phyloP scores from a whole-genome alignment of 2,113 vertebrate genomes.

The Eptesicus fuscus region DNA sequence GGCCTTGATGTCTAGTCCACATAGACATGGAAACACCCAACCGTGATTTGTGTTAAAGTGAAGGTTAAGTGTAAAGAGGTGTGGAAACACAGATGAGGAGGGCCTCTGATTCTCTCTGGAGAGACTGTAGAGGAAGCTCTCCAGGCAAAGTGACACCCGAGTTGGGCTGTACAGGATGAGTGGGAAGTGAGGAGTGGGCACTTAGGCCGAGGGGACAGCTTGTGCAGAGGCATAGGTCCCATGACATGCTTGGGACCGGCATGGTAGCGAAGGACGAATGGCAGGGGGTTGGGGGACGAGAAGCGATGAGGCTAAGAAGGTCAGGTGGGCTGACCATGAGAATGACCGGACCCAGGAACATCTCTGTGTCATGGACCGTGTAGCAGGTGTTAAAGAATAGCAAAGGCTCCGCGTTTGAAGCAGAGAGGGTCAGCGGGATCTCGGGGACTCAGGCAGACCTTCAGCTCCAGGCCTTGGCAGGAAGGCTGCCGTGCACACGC shows the following conservation, averaged over 20 bases:
- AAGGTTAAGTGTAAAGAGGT: not conserved
- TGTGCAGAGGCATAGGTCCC: not conserved
- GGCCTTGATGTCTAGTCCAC: not conserved
- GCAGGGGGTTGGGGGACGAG: not conserved
- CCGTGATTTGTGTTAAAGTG: not conserved
- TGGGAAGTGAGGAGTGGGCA: conserved; percentile 59
- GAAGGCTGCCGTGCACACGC: no score
- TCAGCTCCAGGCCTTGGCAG: not conserved
- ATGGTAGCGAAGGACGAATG: not conserved
- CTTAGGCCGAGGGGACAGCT: not conserved
- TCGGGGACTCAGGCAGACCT: not conserved
- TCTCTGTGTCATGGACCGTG: not conserved
- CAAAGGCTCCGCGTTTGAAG: not conserved
- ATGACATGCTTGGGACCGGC: not conserved
- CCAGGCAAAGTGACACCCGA: not conserved
- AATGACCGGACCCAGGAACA: not conserved
- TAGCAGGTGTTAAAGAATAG: not conserved
- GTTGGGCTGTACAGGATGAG: not conserved
- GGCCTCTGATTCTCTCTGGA: not conserved
- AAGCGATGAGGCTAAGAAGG: not conserved
- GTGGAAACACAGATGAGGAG: not conserved
- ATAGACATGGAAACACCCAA: not conserved
- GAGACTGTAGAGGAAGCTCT: not conserved
- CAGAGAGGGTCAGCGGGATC: not conserved
- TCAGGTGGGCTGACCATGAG: not conserved